phyloP scores from a whole-genome alignment of 2,888 invertebrate genomes.

The Ceratothoa steindachneri region DNA sequence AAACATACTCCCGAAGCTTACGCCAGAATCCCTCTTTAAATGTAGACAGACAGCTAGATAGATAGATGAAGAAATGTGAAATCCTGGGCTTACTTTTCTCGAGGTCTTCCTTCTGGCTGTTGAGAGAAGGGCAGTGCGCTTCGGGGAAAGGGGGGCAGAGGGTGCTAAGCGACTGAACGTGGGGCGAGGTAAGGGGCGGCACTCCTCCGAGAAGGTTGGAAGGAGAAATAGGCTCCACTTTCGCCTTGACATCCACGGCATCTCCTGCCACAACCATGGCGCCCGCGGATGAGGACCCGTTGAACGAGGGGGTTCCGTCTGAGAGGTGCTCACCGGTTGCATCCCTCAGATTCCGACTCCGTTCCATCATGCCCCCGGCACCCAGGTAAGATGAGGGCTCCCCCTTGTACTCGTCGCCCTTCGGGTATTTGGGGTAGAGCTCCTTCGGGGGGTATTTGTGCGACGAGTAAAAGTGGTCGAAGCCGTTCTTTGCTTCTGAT shows the following conservation, averaged over 20 bases:
- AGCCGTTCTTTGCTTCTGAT: background rate
- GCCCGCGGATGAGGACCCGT: background rate
- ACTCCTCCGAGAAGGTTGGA: background rate
- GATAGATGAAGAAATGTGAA: too few species aligned
- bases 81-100: constrained; percentile 40
- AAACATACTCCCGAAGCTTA: too few species aligned
- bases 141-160: constrained; percentile 28
- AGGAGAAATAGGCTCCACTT: background rate
- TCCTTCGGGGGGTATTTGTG: constrained; percentile 12
- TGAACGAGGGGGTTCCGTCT: background rate
- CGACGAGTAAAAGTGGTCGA: background rate
- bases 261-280: background rate
- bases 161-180: constrained; percentile 50
- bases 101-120: constrained; percentile 24
- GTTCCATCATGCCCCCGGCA: background rate
- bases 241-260: background rate
- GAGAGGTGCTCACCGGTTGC: background rate
- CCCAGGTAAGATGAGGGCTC: constrained; percentile 26
- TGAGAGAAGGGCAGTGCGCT: constrained; percentile 24
- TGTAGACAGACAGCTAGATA: too few species aligned
- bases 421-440: constrained; percentile 26
- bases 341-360: background rate
- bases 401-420: constrained; percentile 29
- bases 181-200: constrained; percentile 53
- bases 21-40: too few species aligned